phyloP scores from a whole-genome alignment of 2,797 vertebrate genomes.

The Naso thynnoides region DNA sequence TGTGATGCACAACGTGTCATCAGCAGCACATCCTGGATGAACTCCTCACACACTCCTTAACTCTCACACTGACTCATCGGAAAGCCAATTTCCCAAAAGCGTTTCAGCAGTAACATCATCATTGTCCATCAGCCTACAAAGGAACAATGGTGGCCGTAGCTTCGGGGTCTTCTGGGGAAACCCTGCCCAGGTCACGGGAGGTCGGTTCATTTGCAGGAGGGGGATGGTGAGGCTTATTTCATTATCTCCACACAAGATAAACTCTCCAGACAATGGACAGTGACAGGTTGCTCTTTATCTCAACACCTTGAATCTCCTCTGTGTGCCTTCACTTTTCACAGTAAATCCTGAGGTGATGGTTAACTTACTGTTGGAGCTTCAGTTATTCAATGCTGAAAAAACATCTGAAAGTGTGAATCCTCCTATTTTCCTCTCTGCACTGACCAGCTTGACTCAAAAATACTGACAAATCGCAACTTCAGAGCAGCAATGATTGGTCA shows the following conservation, averaged over 20 bases:
- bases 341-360: neutral
- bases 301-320: neutral
- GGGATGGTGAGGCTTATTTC: slow-evolving; percentile 70
- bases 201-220: slow-evolving; percentile 63
- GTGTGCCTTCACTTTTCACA: neutral
- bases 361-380: neutral
- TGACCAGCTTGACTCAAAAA: neutral
- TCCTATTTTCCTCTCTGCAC: no score
- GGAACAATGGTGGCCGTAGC: slow-evolving; percentile 69
- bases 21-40: slow-evolving; percentile 19
- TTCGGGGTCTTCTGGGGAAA: slow-evolving; percentile 56
- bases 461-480: neutral
- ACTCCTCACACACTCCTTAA: slow-evolving; percentile 44
- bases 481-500: neutral
- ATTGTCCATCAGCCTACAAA: slow-evolving; percentile 67
- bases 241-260: slow-evolving; percentile 83
- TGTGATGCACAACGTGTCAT: slow-evolving; percentile 67
- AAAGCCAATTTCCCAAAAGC: slow-evolving; percentile 64
- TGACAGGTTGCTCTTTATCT: slow-evolving; percentile 28
- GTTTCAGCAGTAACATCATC: slow-evolving; percentile 67
- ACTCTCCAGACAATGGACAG: slow-evolving; percentile 67
- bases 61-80: slow-evolving; percentile 67
- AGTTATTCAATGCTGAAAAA: no score
- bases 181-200: slow-evolving; percentile 69
- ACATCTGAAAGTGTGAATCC: neutral